Evolutionary conservation across 2,888 invertebrate species (phyloP), one percentile per base, ranked within the genome.

Genomic region (Quadroppia sp.): DNA sequence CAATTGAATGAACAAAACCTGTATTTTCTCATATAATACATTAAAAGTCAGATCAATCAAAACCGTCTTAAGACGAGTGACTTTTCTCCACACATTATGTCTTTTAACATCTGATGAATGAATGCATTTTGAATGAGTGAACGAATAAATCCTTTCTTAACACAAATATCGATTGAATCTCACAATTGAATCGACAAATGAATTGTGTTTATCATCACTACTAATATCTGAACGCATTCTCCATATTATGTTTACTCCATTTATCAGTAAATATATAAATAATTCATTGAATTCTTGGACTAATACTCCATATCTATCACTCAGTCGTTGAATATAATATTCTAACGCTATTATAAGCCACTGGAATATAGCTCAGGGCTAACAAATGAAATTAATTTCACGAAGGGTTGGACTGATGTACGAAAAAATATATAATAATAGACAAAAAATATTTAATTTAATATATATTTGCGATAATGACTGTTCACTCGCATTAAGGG

Each of bases 71-170:
- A 23, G 25, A 25, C 20, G 23, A 23, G 20, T 53, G 53, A 23
- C 25, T 53, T 53, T 45, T 45, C 45, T 45, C 2, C 45, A 15
- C 45, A 15, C 2, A 11, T 15, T 45, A n/a, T n/a, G n/a, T 48
- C 15, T 48, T 36, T 36, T 36, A 9, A 9, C 6, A 9, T 36
- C 36, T 36, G 36, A 45, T 13, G 4, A 53, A 48, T 48, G 17
- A 48, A 20, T 20, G 53, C 53, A 53, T 53, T 53, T 53, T 53
- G 23, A 53, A 23, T 53, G 20, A 53, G 23, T 53, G 53, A 53
- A 53, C 23, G 53, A 53, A 53, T 53, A 53, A 53, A 53, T 53
- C 23, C 23, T 53, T 15, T 25, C 53, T 20, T 23, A 15, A 15
- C 17, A 20, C 3, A 53, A 53, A 23, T 15, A 53, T 53, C 23